Percentiles rank a stretch among this genome's conserved stretches.
Conservation (phyloP, 2,888 invertebrate species). For the Byasa hedistus region DNA sequence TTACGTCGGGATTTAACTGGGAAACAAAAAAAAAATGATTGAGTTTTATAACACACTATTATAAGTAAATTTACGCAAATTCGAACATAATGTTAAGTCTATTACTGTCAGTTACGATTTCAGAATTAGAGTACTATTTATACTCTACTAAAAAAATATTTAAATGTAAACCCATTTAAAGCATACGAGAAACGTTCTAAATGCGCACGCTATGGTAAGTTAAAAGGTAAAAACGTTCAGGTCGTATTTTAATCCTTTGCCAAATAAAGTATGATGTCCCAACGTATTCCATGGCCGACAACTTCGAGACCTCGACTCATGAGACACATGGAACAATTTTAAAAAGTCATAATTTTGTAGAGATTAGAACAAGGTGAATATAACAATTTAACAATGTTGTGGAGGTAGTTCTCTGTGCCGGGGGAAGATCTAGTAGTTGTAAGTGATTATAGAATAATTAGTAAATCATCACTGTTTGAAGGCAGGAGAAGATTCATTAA, state of each 20-base stretch:
- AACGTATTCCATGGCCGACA: conserved; percentile 35
- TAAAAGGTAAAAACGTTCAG: background rate
- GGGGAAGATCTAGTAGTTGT: no score
- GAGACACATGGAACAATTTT: conserved; percentile 1
- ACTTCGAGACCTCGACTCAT: conserved; percentile 8
- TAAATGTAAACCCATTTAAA: background rate
- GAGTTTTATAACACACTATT: background rate
- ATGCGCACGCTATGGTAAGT: background rate
- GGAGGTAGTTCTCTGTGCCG: no score
- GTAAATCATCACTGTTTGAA: no score
- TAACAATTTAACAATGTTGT: no score
- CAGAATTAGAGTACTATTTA: no score
- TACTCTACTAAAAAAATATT: background rate
- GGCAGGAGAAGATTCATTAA: no score
- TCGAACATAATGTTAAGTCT: no score
- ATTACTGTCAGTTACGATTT: no score
- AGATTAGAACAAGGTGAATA: background rate
- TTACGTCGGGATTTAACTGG: conserved; percentile 91
- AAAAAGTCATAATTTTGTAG: background rate
- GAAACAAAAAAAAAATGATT: conserved; percentile 29
- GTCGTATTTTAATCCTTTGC: conserved; percentile 1
- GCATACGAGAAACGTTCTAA: background rate
- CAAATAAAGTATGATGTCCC: conserved; percentile 14
- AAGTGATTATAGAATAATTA: no score
- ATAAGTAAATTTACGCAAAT: no score